These are phyloP conservation scores for Myripristis murdjan DNA, from an alignment of 2,797 vertebrate species.

Conservation along the genomic window DNA sequence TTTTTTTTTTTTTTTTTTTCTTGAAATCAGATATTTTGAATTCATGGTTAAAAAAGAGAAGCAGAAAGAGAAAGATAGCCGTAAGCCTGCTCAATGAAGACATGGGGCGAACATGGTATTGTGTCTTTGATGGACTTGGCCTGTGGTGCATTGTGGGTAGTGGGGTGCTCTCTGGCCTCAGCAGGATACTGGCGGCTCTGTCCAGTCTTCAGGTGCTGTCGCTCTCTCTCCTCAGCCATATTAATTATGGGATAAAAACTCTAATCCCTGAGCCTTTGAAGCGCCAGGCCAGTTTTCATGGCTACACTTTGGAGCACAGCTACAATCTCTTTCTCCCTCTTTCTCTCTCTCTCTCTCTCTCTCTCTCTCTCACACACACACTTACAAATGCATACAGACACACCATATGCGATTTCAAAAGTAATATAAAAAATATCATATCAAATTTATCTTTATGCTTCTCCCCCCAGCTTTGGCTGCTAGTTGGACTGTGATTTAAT, in stretches of 20 bases:
- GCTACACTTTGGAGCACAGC: constrained; percentile 90
- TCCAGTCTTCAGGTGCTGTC: constrained; percentile 92
- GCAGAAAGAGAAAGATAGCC: constrained; percentile 51
- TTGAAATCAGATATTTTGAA: constrained; percentile 56
- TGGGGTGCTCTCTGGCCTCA: constrained; percentile 86
- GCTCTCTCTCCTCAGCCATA: constrained; percentile 93
- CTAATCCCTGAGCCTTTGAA: constrained; percentile 97
- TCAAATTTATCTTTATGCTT: constrained; percentile 55
- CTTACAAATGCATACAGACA: constrained; percentile 25
- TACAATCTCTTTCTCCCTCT: constrained; percentile 27
- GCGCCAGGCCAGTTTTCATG: constrained; percentile 92
- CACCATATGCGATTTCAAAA: constrained; percentile 33
- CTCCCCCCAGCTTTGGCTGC: constrained; percentile 58
- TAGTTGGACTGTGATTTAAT: constrained; percentile 83
- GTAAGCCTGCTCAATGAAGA: constrained; percentile 80
- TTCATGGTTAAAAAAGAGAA: constrained; percentile 56
- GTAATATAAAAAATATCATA: constrained; percentile 41
- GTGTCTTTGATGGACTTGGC: constrained; percentile 80
- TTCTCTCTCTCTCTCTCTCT: constrained; percentile 21
- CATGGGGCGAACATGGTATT: constrained; percentile 79
- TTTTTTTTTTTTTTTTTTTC: no score
- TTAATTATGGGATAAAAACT: constrained; percentile 98
- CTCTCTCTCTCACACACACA: constrained; percentile 15
- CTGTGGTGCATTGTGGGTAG: constrained; percentile 88
- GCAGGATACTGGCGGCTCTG: constrained; percentile 89